Evolutionary conservation across 2,797 vertebrate genomes (phyloP).

Genomic region (Trachurus trachurus): DNA sequence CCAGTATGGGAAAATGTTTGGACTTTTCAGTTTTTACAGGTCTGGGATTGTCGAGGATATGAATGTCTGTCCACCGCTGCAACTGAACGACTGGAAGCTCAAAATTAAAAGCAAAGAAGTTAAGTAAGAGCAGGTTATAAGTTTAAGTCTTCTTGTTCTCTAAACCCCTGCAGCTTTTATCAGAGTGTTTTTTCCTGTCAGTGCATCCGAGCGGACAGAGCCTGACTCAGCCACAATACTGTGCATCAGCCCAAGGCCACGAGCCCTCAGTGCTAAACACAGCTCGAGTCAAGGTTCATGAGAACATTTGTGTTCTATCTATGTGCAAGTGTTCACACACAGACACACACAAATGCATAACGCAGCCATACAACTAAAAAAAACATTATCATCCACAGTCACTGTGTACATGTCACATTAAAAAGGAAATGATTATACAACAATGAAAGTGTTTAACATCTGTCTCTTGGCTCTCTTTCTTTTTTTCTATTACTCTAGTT

Average conservation of each 20-base stretch:
- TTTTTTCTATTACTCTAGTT: too few species aligned
- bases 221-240: constrained; percentile 52
- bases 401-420: neutral
- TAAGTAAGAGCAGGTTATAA: constrained; percentile 17
- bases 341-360: neutral
- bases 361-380: neutral
- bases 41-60: constrained; percentile 14
- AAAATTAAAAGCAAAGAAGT: constrained; percentile 29
- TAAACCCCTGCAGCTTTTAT: constrained; percentile 51
- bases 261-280: constrained; percentile 51
- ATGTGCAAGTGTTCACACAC: constrained; percentile 28
- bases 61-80: neutral
- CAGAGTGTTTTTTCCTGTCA: constrained; percentile 72
- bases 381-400: neutral
- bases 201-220: constrained; percentile 41
- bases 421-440: neutral
- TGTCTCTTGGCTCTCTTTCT: too few species aligned
- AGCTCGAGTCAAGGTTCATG: constrained; percentile 76
- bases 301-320: constrained; percentile 65
- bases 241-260: constrained; percentile 61
- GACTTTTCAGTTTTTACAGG: neutral
- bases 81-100: neutral
- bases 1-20: constrained; percentile 53
- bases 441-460: neutral
- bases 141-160: constrained; percentile 26